A percentile compares a stretch with the other conserved stretches of the same genome.
These are phyloP conservation scores for Trichoplax adhaerens DNA, from an alignment of 37 sponge, comb jelly and placozoan genomes.

Conservation along the genomic window DNA sequence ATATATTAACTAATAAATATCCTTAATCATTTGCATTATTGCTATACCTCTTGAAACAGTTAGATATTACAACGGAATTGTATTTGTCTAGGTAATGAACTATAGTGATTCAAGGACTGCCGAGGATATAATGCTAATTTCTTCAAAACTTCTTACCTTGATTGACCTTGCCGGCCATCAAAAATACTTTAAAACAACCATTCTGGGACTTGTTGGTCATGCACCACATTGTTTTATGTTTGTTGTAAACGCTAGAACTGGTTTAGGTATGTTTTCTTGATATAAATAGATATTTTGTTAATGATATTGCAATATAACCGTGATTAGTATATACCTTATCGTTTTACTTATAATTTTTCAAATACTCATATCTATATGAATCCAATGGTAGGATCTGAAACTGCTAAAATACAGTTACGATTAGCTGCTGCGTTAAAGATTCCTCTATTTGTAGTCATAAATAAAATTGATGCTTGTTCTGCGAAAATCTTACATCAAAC, in stretches of 20 bases:
- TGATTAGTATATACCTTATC: too few relatives aligned
- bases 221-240: slow-evolving; percentile 79
- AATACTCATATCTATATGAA: too few relatives aligned
- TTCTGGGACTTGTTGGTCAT: slow-evolving; percentile 87
- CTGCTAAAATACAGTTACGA: slow-evolving; percentile 77
- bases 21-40: background rate
- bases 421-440: slow-evolving; percentile 67
- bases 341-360: too few relatives aligned
- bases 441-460: slow-evolving; percentile 72
- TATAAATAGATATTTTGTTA: background rate
- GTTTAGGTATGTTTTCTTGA: slow-evolving; percentile 65
- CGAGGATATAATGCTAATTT: slow-evolving; percentile 29
- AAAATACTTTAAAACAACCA: slow-evolving; percentile 93
- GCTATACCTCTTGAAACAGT: background rate
- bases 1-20: background rate
- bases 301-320: background rate
- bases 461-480: slow-evolving; percentile 69
- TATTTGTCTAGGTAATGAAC: slow-evolving; percentile 46
- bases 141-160: slow-evolving; percentile 87
- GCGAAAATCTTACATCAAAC: slow-evolving; percentile 25
- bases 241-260: slow-evolving; percentile 73
- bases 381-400: slow-evolving; percentile 10
- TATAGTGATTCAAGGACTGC: slow-evolving; percentile 15
- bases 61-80: background rate
- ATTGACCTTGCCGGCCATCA: slow-evolving; percentile 97